Conservation (phyloP, 2,797 vertebrate species). For the Lates japonicus region DNA sequence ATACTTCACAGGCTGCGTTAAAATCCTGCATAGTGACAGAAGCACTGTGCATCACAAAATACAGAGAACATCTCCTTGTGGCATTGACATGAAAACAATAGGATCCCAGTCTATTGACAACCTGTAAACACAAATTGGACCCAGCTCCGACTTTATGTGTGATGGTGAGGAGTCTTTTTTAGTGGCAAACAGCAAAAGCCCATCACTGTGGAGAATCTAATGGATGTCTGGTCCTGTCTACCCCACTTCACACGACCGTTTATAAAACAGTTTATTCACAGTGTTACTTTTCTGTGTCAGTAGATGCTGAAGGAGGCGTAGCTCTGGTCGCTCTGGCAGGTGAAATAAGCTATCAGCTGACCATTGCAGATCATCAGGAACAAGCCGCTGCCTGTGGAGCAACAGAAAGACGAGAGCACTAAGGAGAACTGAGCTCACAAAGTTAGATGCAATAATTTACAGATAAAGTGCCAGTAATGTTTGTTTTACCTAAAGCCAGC, state of each 20-base stretch:
- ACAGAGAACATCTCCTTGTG: conserved; percentile 17
- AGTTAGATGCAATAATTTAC: neutral
- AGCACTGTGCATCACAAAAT: conserved; percentile 38
- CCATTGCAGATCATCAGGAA: conserved; percentile 88
- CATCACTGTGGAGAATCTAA: conserved; percentile 33
- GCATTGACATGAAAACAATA: conserved; percentile 32
- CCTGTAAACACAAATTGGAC: conserved; percentile 31
- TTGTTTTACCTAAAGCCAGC: conserved; percentile 81
- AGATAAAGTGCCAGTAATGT: too few relatives aligned
- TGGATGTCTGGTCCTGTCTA: conserved; percentile 33
- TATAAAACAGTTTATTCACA: conserved; percentile 16
- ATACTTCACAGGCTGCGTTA: conserved; percentile 40
- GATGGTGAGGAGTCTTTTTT: conserved; percentile 29
- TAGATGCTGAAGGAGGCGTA: conserved; percentile 78
- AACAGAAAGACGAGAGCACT: neutral
- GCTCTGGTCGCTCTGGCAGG: conserved; percentile 80
- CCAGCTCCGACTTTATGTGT: conserved; percentile 18
- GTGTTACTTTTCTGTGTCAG: conserved; percentile 54
- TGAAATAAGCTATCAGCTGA: conserved; percentile 86
- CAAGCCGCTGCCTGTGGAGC: conserved; percentile 81
- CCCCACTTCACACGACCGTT: conserved; percentile 32
- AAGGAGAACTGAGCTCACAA: conserved; percentile 1
- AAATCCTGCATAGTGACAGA: conserved; percentile 38
- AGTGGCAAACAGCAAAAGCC: conserved; percentile 36
- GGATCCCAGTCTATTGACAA: conserved; percentile 25